phyloP scores from a whole-genome alignment of 2,888 invertebrate genomes.

The Ferrisia virgata region DNA sequence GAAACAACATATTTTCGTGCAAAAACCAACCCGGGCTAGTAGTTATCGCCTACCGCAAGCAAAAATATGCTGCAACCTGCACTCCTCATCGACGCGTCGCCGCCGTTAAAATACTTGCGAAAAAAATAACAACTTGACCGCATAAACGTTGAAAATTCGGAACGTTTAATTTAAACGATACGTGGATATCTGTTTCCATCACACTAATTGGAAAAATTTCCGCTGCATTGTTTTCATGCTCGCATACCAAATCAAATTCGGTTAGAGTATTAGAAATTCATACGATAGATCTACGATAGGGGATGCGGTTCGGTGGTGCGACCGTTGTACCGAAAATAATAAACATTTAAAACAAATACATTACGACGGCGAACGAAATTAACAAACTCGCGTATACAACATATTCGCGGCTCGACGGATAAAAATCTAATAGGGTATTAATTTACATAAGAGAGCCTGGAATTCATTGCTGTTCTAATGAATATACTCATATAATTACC shows the following conservation, averaged over 20 bases:
- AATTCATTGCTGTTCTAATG: conserved; percentile 15
- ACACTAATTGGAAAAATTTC: conserved; percentile 3
- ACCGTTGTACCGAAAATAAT: neutral
- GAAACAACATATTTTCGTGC: neutral
- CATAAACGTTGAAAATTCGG: neutral
- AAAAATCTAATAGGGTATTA: conserved; percentile 32
- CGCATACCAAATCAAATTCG: neutral
- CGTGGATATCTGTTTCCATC: neutral
- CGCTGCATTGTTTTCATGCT: conserved; percentile 14
- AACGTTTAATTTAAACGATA: neutral
- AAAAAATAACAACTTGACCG: conserved; percentile 5
- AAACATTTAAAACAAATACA: conserved; percentile 17
- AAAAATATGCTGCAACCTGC: neutral
- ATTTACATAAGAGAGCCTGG: conserved; percentile 3
- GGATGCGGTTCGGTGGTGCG: neutral
- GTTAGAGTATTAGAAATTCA: neutral
- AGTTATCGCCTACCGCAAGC: neutral
- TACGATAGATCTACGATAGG: neutral
- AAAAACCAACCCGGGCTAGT: neutral
- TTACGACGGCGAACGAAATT: neutral
- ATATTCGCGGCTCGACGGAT: neutral
- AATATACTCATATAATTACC: conserved; percentile 8
- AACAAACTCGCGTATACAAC: neutral
- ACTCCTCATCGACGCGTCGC: neutral
- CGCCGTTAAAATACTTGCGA: too few species aligned